phyloP scores from a whole-genome alignment of 2,113 vertebrate genomes.

The Rhipidura dahli region DNA sequence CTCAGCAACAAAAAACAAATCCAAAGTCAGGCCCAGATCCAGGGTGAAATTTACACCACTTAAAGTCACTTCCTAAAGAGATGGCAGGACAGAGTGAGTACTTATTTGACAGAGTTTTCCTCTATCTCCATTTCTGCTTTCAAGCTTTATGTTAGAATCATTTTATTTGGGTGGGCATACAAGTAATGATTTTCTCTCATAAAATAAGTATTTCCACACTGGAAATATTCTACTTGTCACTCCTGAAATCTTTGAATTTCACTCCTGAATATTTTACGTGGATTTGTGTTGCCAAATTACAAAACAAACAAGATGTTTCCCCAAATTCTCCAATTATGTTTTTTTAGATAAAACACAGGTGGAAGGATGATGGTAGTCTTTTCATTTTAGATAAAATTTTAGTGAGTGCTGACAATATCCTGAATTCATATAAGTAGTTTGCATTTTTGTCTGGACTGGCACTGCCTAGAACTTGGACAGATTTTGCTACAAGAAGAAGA shows the following conservation, averaged over 20 bases:
- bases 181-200: not conserved
- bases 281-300: not conserved
- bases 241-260: not conserved
- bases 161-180: not conserved
- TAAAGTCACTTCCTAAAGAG: not conserved
- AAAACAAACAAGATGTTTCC: not conserved
- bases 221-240: not conserved
- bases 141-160: not conserved
- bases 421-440: not conserved
- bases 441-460: not conserved
- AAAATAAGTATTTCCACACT: not conserved
- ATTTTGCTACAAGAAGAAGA: not conserved
- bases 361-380: not conserved
- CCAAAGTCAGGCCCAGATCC: not conserved
- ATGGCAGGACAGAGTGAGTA: not conserved
- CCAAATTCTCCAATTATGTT: not conserved
- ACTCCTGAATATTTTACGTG: not conserved
- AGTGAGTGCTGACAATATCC: not conserved
- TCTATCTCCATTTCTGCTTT: not conserved
- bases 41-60: not conserved
- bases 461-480: not conserved
- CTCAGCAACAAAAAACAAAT: constrained; percentile 4
- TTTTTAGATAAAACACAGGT: not conserved
- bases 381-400: not conserved
- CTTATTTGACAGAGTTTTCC: not conserved